These are phyloP conservation scores for Melanaphis sacchari DNA, from an alignment of 1,140 invertebrate genomes.

Conservation along the genomic window DNA sequence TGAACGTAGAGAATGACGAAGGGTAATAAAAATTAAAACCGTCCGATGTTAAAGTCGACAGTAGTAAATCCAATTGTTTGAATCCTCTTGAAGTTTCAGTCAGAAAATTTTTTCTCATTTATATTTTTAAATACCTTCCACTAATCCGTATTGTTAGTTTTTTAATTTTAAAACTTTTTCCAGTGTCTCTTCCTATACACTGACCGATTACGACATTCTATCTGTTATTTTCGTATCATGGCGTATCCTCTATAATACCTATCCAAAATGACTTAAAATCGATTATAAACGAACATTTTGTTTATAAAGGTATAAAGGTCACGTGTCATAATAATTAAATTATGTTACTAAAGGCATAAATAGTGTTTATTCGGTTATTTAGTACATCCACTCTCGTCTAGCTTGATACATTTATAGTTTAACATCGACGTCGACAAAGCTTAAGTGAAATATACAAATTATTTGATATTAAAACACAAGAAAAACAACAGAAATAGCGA, in stretches of 20 bases:
- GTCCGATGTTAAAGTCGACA: slow-evolving; percentile 10
- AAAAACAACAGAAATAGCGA: background rate
- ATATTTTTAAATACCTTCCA: background rate
- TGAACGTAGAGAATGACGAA: background rate
- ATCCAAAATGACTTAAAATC: background rate
- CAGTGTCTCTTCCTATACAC: background rate
- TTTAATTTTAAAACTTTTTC: slow-evolving; percentile 39
- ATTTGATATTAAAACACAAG: background rate
- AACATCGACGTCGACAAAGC: background rate
- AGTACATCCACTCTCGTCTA: background rate
- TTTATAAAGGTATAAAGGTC: background rate
- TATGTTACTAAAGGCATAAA: background rate
- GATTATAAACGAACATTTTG: background rate
- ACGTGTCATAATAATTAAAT: background rate
- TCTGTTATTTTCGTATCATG: background rate
- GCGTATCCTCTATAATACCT: background rate
- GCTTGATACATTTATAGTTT: background rate
- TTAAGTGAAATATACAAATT: background rate
- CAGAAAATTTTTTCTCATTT: background rate
- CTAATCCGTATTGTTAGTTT: slow-evolving; percentile 39
- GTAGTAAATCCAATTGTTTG: slow-evolving; percentile 28
- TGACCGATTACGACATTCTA: background rate
- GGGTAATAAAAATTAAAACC: background rate
- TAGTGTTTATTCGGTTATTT: background rate
- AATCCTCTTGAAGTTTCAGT: slow-evolving; percentile 1